Evolutionary conservation across 2,113 vertebrate species (phyloP), one percentile per base, ranked within the genome.

Genomic region (Casuarius casuarius): DNA sequence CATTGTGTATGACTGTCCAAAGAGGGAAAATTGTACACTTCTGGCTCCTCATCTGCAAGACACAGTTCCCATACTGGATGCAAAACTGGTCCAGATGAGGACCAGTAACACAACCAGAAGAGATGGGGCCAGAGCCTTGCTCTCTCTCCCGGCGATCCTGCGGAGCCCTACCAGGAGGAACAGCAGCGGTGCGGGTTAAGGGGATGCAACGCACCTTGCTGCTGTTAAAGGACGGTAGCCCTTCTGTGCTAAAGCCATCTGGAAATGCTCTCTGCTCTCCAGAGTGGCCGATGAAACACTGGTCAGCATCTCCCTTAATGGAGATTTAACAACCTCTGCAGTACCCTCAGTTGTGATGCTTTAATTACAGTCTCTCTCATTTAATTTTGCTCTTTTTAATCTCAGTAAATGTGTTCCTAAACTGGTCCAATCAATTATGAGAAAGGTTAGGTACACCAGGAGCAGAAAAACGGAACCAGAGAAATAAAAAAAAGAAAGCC

Each of bases 371-470:
- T 61, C 26, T 80, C 52, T 68, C 38, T 19, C 26, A 63, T 31
- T 82, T 82, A 66, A 77, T 90, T 95, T 80, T 35, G 80, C 61
- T 79, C 62, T 65, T 79, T 94, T 91, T 44, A 58, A 54, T 73
- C 54, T 84, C 58, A 65, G 42, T 84, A 68, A 96, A 89, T 0
- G 5, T 4, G 2, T 25, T 67, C 67, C 62, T 80, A 66, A 87
- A 20, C 12, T 49, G 77, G 21, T 52, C 80, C 91, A 82, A 65
- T 79, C 74, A 58, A 82, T 54, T 88, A 35, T 83, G 87, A 83
- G 85, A 87, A 59, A 93, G 84, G 67, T 44, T 78, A 90, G 66
- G 58, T 68, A 51, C 5, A 48, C 22, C 59, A 82, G 77, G 66
- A 96, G 28, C 65, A 87, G n/a, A 87, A 90, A 84, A 62, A 17